Evolutionary conservation across 2,797 vertebrate genomes (phyloP), one percentile per base, ranked within the genome.

Genomic region (Mus caroli): DNA sequence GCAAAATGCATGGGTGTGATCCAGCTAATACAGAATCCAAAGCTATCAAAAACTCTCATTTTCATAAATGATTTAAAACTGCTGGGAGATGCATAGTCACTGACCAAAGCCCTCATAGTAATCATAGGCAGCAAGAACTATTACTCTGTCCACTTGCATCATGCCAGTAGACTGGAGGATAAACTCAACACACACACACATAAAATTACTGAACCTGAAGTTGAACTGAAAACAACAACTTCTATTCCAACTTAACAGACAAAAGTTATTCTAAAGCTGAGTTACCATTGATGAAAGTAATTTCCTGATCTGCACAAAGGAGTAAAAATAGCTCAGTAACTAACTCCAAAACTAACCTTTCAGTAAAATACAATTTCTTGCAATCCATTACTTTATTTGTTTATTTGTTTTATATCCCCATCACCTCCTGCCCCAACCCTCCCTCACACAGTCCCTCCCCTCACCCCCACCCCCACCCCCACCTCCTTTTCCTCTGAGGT

Each of bases 151-250:
- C 6, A 76, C 8, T 67, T 87, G 43, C 37, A 71, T 4, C 67
- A 56, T 17, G 71, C 3, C 54, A 82, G 71, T 34, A 31, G 15
- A 58, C 71, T 37, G 75, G 83, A 76, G 9, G 73, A 56, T 40
- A 78, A 78, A 84, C 20, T 40, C 77, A 17, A n/a, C 58, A 60
- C 58, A 60, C 43, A 60, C 43, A 67, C 64, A 67, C 14, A 9
- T 75, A 67, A 76, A 31, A 64, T 86, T 22, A 58, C 80, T 40
- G 67, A 90, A 91, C 64, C 50, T 52, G 78, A 64, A 86, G 50
- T 14, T 88, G 64, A 73, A 31, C 6, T 62, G 7, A 93, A 95
- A 96, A 87, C n/a, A 95, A 91, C 64, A 54, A 54, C 62, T 78
- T 91, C 34, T 31, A 54, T 37, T 83, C 92, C 4, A 31, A 86